Percentiles rank a stretch among this genome's conserved stretches.
Evolutionary conservation across 2,113 vertebrate genomes (phyloP).

Genomic region (Lonchura striata): DNA sequence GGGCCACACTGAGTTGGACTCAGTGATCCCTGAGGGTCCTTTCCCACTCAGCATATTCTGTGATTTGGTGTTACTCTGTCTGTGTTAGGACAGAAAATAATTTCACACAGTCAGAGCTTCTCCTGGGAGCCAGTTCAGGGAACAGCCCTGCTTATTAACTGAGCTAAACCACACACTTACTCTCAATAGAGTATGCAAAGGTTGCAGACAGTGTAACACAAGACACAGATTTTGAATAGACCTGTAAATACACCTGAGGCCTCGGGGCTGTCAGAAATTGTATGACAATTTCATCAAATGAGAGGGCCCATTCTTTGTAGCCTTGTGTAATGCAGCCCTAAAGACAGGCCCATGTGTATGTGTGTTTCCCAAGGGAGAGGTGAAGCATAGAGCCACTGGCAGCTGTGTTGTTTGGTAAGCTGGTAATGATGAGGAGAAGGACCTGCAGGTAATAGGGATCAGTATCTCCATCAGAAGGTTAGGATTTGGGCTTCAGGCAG

Average conservation of each 20-base stretch:
- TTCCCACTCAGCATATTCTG: neutral
- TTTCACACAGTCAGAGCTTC: neutral
- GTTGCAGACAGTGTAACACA: neutral
- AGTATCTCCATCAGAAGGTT: neutral
- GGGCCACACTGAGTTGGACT: neutral
- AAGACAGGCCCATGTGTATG: rapidly evolving
- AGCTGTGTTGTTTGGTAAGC: neutral
- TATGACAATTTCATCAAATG: neutral
- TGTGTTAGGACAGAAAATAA: neutral
- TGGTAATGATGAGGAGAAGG: neutral
- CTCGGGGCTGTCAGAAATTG: neutral
- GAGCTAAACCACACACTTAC: neutral
- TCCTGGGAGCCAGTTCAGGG: neutral
- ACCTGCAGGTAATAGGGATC: neutral
- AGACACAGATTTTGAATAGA: neutral
- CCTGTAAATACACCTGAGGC: neutral
- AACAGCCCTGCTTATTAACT: neutral
- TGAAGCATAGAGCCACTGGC: neutral
- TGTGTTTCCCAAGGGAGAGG: neutral
- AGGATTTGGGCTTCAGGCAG: neutral
- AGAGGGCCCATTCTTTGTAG: neutral
- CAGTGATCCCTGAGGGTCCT: neutral
- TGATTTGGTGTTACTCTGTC: neutral
- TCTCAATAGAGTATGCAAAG: neutral
- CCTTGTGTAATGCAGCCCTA: neutral